Percentiles rank a stretch among this genome's conserved stretches.
These are phyloP conservation scores for Melanophora roralis DNA, from an alignment of 2,888 invertebrate genomes.

Conservation along the genomic window DNA sequence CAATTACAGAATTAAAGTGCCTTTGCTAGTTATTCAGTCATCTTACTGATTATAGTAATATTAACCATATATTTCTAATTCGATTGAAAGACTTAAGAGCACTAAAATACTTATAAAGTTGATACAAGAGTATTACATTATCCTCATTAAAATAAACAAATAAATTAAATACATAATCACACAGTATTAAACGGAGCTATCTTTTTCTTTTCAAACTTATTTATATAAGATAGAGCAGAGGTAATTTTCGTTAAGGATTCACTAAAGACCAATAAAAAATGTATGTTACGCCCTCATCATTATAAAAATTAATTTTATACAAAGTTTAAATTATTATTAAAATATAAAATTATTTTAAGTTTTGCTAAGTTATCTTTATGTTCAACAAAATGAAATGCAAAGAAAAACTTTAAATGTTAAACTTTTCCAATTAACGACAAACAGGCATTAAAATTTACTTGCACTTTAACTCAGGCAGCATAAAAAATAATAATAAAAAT, in stretches of 20 bases:
- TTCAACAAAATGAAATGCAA: neutral
- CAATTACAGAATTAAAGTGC: too few species aligned
- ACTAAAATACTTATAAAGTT: neutral
- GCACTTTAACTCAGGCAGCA: conserved; percentile 27
- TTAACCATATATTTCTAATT: too few species aligned
- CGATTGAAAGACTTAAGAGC: too few species aligned
- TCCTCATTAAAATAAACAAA: neutral
- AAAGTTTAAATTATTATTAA: neutral
- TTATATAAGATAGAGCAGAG: neutral
- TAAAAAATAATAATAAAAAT: conserved; percentile 31
- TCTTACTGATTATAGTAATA: too few species aligned
- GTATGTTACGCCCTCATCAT: conserved; percentile 27
- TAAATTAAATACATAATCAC: too few species aligned
- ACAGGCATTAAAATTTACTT: conserved; percentile 33
- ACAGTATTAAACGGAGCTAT: neutral
- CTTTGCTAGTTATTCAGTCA: too few species aligned
- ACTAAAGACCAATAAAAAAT: conserved; percentile 23
- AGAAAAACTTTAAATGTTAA: conserved; percentile 33
- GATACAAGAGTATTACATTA: conserved; percentile 6
- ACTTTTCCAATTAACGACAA: conserved; percentile 60
- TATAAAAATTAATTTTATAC: conserved; percentile 42
- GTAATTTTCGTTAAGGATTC: neutral
- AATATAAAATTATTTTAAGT: neutral
- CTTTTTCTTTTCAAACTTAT: neutral
- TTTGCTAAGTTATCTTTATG: too few species aligned